Conservation (phyloP, 2,888 invertebrate species). For the Agrilus biguttatus region DNA sequence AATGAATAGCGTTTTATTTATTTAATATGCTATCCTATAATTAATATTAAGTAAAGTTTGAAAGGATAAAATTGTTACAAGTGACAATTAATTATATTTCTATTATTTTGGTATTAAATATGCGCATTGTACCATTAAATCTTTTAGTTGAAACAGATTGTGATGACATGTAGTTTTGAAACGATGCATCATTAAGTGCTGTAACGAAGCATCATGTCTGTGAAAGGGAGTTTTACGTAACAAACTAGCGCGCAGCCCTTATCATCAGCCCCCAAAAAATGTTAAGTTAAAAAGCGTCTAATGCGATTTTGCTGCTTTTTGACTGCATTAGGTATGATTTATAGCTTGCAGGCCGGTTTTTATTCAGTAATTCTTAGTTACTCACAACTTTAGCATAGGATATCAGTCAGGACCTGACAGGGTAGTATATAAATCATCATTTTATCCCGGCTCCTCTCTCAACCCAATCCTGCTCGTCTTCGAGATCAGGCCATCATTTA, state of each 20-base stretch:
- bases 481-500: conserved; percentile 24
- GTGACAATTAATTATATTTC: too few relatives aligned
- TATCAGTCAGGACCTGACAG: conserved; percentile 27
- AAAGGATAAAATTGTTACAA: too few relatives aligned
- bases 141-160: too few relatives aligned
- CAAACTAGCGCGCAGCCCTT: conserved; percentile 5
- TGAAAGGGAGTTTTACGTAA: too few relatives aligned
- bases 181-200: too few relatives aligned
- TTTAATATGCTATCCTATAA: too few relatives aligned
- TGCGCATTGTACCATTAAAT: too few relatives aligned
- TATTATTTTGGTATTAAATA: too few relatives aligned
- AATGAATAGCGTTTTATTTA: too few relatives aligned
- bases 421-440: conserved; percentile 29
- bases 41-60: too few relatives aligned
- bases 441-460: conserved; percentile 16
- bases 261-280: conserved; percentile 20
- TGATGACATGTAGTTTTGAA: too few relatives aligned
- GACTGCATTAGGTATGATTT: conserved; percentile 31
- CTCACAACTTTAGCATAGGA: conserved; percentile 27
- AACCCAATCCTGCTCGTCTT: conserved; percentile 2
- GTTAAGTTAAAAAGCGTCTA: conserved; percentile 28
- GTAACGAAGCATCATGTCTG: too few relatives aligned
- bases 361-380: conserved; percentile 23
- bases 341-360: conserved; percentile 24
- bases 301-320: conserved; percentile 27